Evolutionary conservation across 1,140 invertebrate genomes (phyloP).

Genomic region (Drosophila jambulina): DNA sequence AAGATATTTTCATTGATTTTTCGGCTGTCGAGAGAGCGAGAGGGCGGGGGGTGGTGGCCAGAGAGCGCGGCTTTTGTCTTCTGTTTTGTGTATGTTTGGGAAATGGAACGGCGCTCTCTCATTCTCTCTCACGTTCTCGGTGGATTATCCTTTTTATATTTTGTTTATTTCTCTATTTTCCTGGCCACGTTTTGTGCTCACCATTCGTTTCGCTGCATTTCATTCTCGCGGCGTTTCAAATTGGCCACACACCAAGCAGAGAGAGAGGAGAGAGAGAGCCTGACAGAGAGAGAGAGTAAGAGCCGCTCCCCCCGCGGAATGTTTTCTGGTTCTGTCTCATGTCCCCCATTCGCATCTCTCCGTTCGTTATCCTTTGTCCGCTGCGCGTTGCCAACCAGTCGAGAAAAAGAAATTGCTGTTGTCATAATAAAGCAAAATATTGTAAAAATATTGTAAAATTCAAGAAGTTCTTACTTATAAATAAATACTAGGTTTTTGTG

Average conservation of each 20-base stretch:
- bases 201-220: slow-evolving; percentile 82
- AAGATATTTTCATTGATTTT: slow-evolving; percentile 83
- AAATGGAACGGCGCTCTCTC: slow-evolving; percentile 50
- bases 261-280: slow-evolving; percentile 8
- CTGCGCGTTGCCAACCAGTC: slow-evolving; percentile 72
- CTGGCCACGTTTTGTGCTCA: slow-evolving; percentile 66
- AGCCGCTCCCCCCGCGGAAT: slow-evolving; percentile 53
- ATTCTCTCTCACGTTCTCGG: slow-evolving; percentile 4
- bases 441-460: no score
- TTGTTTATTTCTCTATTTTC: slow-evolving; percentile 79
- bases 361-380: slow-evolving; percentile 77
- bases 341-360: slow-evolving; percentile 55
- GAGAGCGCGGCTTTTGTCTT: slow-evolving; percentile 57
- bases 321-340: slow-evolving; percentile 44
- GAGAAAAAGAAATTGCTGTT: slow-evolving; percentile 43
- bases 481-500: no score
- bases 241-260: slow-evolving; percentile 52
- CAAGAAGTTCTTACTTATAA: no score
- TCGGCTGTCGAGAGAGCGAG: slow-evolving; percentile 58
- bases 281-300: slow-evolving; percentile 18
- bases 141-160: slow-evolving; percentile 80
- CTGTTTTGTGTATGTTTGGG: slow-evolving; percentile 69
- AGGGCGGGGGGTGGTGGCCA: slow-evolving; percentile 9
- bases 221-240: slow-evolving; percentile 76
- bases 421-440: slow-evolving; percentile 55